These are phyloP conservation scores for Mohoua ochrocephala DNA, from an alignment of 2,113 vertebrate genomes.

Conservation along the genomic window DNA sequence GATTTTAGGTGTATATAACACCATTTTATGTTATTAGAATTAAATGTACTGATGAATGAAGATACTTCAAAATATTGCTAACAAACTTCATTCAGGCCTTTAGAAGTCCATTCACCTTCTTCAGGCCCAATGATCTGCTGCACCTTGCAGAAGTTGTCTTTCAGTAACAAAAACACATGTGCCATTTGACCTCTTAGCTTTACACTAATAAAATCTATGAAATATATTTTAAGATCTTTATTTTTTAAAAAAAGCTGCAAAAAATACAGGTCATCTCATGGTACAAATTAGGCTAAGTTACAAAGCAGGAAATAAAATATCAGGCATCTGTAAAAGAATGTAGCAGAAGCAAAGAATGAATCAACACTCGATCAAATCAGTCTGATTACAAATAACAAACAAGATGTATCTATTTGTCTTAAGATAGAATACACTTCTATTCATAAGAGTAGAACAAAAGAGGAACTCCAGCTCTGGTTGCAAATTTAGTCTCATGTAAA, in stretches of 20 bases:
- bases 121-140: rapidly evolving
- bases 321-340: neutral
- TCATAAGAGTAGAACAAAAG: neutral
- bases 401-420: neutral
- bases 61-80: neutral
- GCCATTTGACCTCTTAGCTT: neutral
- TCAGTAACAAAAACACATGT: neutral
- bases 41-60: neutral
- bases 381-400: neutral
- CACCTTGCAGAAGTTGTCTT: neutral
- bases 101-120: neutral
- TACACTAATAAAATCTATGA: neutral
- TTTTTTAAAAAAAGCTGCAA: neutral
- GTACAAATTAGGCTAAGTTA: neutral
- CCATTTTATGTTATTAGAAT: neutral
- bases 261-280: neutral
- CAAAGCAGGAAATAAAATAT: neutral
- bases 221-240: neutral
- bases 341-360: neutral
- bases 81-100: neutral
- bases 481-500: neutral
- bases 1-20: neutral
- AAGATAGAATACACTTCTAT: neutral
- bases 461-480: neutral
- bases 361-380: neutral